Percentiles rank a stretch among this genome's conserved stretches.
These are phyloP conservation scores for Eupleurogrammus muticus DNA, from an alignment of 2,797 vertebrate genomes.

Conservation along the genomic window DNA sequence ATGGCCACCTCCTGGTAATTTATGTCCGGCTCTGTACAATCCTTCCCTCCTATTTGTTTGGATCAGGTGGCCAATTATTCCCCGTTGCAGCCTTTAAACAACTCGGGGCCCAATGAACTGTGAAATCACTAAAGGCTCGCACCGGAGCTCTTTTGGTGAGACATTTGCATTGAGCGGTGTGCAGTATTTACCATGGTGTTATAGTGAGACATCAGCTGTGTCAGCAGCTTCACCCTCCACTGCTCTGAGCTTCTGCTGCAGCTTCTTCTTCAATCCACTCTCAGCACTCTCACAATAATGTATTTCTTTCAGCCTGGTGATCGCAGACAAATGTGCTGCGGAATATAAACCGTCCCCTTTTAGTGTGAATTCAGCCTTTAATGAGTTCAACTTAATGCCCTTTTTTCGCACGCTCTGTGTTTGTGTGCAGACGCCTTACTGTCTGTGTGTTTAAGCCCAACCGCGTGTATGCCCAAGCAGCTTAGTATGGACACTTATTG, in stretches of 20 bases:
- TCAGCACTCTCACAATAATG: slow-evolving; percentile 3
- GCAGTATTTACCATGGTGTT: background rate
- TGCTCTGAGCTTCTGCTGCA: background rate
- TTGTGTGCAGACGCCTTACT: background rate
- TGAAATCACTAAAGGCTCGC: slow-evolving; percentile 11
- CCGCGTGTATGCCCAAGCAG: slow-evolving; percentile 1
- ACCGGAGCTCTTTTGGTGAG: background rate
- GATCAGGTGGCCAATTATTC: too few relatives aligned
- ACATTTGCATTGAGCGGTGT: slow-evolving; percentile 11
- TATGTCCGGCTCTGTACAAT: too few relatives aligned
- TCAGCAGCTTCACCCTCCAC: background rate
- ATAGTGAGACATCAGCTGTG: slow-evolving; percentile 1
- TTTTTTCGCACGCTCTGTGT: background rate
- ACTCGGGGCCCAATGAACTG: background rate
- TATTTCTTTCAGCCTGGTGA: slow-evolving; percentile 8
- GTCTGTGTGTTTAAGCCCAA: background rate
- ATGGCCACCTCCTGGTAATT: too few relatives aligned
- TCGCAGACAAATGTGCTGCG: slow-evolving; percentile 10
- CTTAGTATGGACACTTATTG: slow-evolving; percentile 44
- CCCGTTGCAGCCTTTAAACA: background rate
- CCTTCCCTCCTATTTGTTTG: too few relatives aligned
- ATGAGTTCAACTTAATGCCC: background rate
- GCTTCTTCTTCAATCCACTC: too few relatives aligned
- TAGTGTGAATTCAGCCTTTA: background rate
- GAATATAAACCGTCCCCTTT: background rate